Evolutionary conservation across 1,140 invertebrate genomes (phyloP).

Genomic region (Drosophila bocqueti): DNA sequence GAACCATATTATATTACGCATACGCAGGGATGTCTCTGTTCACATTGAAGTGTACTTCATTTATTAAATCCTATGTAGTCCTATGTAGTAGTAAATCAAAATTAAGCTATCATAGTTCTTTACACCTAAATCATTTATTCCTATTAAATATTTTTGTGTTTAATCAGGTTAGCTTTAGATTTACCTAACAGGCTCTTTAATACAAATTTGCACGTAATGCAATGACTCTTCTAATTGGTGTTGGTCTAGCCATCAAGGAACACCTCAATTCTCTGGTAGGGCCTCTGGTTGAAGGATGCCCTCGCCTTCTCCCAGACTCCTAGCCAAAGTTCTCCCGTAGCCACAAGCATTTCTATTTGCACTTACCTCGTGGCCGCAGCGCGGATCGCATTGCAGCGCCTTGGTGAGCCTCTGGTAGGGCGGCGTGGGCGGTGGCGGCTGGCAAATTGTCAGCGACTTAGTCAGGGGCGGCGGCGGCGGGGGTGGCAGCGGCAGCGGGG

Average conservation of each 20-base stretch:
- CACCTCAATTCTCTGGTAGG: not conserved
- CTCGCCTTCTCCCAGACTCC: not conserved
- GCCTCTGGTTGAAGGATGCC: not conserved
- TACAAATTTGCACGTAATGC: conserved; percentile 1
- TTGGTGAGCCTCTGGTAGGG: conserved; percentile 85
- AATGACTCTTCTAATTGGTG: not conserved
- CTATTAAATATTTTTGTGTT: not conserved
- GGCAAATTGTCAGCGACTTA: conserved; percentile 71
- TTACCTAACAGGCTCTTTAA: not conserved
- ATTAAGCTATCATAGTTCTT: not conserved
- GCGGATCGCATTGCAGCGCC: conserved; percentile 85
- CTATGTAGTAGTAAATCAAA: not conserved
- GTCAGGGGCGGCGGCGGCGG: conserved; percentile 43
- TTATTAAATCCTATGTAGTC: not conserved
- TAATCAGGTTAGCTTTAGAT: not conserved
- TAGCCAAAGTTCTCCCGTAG: not conserved
- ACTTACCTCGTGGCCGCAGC: conserved; percentile 85
- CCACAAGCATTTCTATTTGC: conserved; percentile 24
- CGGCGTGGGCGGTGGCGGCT: conserved; percentile 80
- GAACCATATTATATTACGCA: not conserved
- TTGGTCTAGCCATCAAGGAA: conserved; percentile 1
- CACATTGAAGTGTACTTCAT: not conserved
- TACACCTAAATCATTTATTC: not conserved
- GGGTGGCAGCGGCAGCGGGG: conserved; percentile 42
- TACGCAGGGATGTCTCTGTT: not conserved